These are phyloP conservation scores for Cyprinodon tularosa DNA, from an alignment of 2,113 vertebrate species.

Conservation along the genomic window DNA sequence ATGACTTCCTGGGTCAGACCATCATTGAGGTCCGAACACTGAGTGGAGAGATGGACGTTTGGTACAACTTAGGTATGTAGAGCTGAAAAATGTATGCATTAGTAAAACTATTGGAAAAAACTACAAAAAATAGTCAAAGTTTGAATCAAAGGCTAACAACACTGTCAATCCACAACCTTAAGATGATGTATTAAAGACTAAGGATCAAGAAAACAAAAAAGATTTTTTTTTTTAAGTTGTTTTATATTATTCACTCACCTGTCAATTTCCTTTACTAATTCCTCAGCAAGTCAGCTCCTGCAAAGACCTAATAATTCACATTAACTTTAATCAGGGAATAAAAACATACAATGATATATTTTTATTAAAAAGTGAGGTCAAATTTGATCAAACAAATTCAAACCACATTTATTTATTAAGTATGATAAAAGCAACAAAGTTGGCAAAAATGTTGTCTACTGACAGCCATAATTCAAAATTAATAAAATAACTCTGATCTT, in stretches of 20 bases:
- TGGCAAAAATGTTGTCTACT: too few relatives aligned
- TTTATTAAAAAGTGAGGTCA: neutral
- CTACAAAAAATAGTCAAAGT: too few relatives aligned
- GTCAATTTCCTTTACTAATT: neutral
- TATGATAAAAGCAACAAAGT: too few relatives aligned
- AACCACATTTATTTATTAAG: too few relatives aligned
- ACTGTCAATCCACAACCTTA: too few relatives aligned
- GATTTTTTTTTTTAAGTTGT: too few relatives aligned
- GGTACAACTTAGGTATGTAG: slow-evolving; percentile 94
- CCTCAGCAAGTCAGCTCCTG: neutral
- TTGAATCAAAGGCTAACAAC: too few relatives aligned
- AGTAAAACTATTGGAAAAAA: neutral
- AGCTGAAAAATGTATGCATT: neutral
- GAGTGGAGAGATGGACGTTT: slow-evolving; percentile 98
- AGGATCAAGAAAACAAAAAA: too few relatives aligned
- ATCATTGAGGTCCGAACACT: slow-evolving; percentile 98
- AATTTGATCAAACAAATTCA: neutral
- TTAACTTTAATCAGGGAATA: neutral
- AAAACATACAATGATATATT: neutral
- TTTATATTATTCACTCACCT: neutral
- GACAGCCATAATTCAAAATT: too few relatives aligned
- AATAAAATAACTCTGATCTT: too few relatives aligned
- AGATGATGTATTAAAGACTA: too few relatives aligned
- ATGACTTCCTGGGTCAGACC: slow-evolving; percentile 96
- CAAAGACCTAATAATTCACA: neutral